A percentile compares a stretch with the other conserved stretches of the same genome.
Conservation (phyloP, 2,113 vertebrate genomes). For the Pipa parva region DNA sequence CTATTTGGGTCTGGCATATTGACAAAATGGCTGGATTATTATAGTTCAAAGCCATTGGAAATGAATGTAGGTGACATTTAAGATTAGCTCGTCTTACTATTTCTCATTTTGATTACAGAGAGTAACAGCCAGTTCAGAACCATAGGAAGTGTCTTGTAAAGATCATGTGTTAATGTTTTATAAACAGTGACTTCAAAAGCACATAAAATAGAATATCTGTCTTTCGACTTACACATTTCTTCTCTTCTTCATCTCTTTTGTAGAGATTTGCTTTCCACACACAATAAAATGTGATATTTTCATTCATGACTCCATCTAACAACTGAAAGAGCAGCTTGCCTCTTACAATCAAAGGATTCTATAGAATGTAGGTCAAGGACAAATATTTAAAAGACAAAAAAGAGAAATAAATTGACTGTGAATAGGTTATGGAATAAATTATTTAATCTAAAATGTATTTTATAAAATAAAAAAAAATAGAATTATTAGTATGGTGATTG, state of each 20-base stretch:
- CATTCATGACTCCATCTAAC: constrained; percentile 8
- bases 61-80: constrained; percentile 35
- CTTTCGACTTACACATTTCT: constrained; percentile 27
- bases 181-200: constrained; percentile 40
- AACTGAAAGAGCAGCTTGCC: constrained; percentile 12
- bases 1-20: neutral
- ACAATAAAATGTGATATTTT: constrained; percentile 34
- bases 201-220: constrained; percentile 41
- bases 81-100: constrained; percentile 11
- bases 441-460: too few species aligned
- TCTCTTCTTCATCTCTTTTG: constrained; percentile 9
- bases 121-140: constrained; percentile 2
- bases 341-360: constrained; percentile 26
- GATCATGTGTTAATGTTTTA: constrained; percentile 43
- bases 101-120: constrained; percentile 29
- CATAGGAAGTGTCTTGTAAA: constrained; percentile 28
- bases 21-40: constrained; percentile 5
- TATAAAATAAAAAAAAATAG: too few species aligned
- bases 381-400: constrained; percentile 21
- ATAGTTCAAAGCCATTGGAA: constrained; percentile 23
- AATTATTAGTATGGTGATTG: too few species aligned
- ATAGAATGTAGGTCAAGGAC: constrained; percentile 26
- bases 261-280: constrained; percentile 8
- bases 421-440: neutral
- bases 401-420: neutral